Evolutionary conservation across 1,140 invertebrate species (phyloP), one percentile per base, ranked within the genome.

Genomic region (Anoplolepis gracilipes): DNA sequence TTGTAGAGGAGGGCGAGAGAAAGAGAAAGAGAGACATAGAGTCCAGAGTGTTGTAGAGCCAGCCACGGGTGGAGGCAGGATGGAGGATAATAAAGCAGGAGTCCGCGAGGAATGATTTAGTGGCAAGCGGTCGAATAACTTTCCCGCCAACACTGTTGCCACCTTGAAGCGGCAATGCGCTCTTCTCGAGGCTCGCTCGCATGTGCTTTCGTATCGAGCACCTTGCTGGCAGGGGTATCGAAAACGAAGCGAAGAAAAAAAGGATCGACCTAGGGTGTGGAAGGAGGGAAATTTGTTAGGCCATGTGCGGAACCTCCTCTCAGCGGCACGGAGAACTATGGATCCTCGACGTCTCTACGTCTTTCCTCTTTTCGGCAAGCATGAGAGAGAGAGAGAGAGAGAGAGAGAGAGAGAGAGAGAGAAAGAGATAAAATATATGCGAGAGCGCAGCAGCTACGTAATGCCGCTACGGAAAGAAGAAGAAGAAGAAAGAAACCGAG

Each of bases 101-200:
- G 93, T 93, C 93, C 88, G 59, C 77, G 88, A 86, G 90, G 90
- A 92, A 94, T 94, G 93, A 93, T 94, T 94, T 94, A 93, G 90
- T 90, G 91, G 88, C 90, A 89, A 88, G 87, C 87, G 89, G 89
- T 91, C 90, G 89, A 93, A 94, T 93, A 93, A 93, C 92, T 93
- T 93, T 92, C 91, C 92, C 91, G 93, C 88, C 92, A 93, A 93
- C 92, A 91, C 91, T 93, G 92, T 94, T 93, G 91, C 93, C 92
- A 92, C 92, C 92, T 93, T 91, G 89, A 92, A 91, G 92, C 88
- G 89, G 86, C 87, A 86, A 87, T 87, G 88, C 91, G 70, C 77
- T 64, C 62, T 77, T 70, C 46, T 42, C 10, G 59, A 64, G 57
- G 76, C 69, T 76, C 49, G 76, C 46, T 39, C 11, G 62, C 57